Base-by-base conservation (phyloP, 2,797 vertebrate genomes). In the Lacerta viridis region DNA sequence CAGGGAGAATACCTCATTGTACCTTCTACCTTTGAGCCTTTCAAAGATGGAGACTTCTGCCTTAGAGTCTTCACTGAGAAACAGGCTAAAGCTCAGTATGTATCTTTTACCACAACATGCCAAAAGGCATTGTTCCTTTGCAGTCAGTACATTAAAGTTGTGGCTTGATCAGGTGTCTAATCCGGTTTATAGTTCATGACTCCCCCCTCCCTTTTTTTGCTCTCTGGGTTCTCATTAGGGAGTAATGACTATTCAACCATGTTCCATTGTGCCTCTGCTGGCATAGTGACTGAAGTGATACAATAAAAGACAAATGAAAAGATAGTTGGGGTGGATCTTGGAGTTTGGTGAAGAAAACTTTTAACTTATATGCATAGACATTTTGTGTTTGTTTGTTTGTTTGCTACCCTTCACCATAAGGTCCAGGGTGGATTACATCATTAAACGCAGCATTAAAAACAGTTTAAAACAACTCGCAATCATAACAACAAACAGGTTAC, bases 1-100 rank as follows among this genome's bases (percentile, higher is more conserved):
- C 95, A 94, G 0, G 98, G 98, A 9, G 97, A 98, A 71, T 99
- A 99, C 92, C 97, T 98, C 85, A 95, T 98, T 5, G 97, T 98
- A 33, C 98, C 98, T 0, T 98, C 98, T 85, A 99, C 98, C 87
- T 99, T 98, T 0, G 97, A 99, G 1, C 96, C 98, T 13, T 96
- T 98, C 91, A 96, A 96, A 91, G 96, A 98, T 0, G 98, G 97
- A 1, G 98, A 98, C 92, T 98, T 99, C 96, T 98, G 98, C 94
- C 96, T 99, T 86, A 93, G 98, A 0, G 97, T 99, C 71, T 99
- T 99, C 95, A 98, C 98, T 0, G 98, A 98, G 97, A 98, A 98
- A 90, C 95, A 97, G 86, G 91, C 95, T 0, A 95, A 97, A 92
- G 96, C 96, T 0, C 79, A 92, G 98, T 98, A 96, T 89, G 91